Evolutionary conservation across 2,888 invertebrate genomes (phyloP).

Genomic region (Macrophya alboannulata): DNA sequence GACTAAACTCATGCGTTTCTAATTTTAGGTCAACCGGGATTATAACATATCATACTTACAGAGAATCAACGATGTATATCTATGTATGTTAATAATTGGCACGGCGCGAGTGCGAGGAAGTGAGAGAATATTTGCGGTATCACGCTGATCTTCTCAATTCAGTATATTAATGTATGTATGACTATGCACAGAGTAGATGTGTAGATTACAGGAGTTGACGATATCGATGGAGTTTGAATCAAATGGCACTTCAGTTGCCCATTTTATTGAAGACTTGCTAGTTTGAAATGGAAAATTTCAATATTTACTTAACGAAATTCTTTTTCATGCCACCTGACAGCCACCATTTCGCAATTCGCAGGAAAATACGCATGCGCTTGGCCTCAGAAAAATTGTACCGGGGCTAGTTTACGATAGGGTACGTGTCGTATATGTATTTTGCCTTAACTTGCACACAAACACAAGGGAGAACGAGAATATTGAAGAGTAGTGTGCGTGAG

Average conservation of each 20-base stretch:
- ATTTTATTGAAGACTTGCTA: neutral
- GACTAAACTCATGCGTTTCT: neutral
- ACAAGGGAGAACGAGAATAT: too few relatives aligned
- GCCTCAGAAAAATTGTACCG: neutral
- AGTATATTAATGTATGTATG: neutral
- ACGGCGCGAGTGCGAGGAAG: neutral
- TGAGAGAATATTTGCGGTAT: conserved; percentile 8
- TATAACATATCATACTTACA: conserved; percentile 20
- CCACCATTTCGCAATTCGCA: conserved; percentile 17
- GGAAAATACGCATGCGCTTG: conserved; percentile 22
- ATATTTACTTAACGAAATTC: conserved; percentile 30
- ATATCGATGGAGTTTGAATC: neutral
- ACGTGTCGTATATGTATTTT: too few relatives aligned
- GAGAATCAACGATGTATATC: conserved; percentile 7
- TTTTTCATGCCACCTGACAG: neutral
- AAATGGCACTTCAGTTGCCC: neutral
- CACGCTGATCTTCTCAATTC: neutral
- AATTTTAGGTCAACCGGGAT: neutral
- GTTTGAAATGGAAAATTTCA: neutral
- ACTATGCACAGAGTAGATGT: neutral
- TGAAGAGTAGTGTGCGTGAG: too few relatives aligned
- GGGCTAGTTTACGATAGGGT: too few relatives aligned
- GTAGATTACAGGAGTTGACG: neutral
- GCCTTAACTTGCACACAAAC: too few relatives aligned
- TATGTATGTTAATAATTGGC: conserved; percentile 8